Evolutionary conservation across 2,888 invertebrate species (phyloP), one percentile per base, ranked within the genome.

Genomic region (Rhingia rostrata): DNA sequence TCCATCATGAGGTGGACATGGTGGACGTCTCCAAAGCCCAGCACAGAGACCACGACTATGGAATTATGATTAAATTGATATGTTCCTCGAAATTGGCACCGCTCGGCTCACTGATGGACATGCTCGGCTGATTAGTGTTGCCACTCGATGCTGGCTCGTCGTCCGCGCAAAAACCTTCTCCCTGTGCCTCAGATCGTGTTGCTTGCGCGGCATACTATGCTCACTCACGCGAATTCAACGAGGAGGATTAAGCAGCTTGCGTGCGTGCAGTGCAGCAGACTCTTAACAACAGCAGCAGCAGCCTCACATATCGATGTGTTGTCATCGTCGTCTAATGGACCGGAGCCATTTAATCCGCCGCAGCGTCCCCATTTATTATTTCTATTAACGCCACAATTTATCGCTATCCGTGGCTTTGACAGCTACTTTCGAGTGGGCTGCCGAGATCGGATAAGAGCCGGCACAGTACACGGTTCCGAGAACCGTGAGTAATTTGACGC

Each of bases 331-430:
- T 35, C 41, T 75, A 70, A 77, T 77, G 64, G 45, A 77, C 61
- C 69, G 35, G 22, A 66, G 47, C 70, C 45, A 66, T 66, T 77
- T 56, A 77, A 78, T 67, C 61, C 61, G 37, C 61, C 30, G 47
- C 61, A 45, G 22, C 41, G 77, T 67, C 61, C 54, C 51, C 77
- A 67, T 72, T 78, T 72, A 77, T 78, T 79, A 73, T 73, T 79
- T 79, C 79, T 60, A 64, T 79, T 79, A 79, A 79, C 73, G 73
- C 79, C 79, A 79, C 73, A 74, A 74, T 64, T 79, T 79, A 83
- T 79, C 58, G 78, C 64, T 37, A 49, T 73, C 67, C 61, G 54
- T 51, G 61, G 33, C 33, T 58, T 66, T 39, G 73, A 73, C 43
- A 60, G 78, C 45, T 33, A 53, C 78, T 73, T 69, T 67, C 45